Conservation (phyloP, 53 echinoderm and acorn worm genomes). For the Actinopyga echinites region DNA sequence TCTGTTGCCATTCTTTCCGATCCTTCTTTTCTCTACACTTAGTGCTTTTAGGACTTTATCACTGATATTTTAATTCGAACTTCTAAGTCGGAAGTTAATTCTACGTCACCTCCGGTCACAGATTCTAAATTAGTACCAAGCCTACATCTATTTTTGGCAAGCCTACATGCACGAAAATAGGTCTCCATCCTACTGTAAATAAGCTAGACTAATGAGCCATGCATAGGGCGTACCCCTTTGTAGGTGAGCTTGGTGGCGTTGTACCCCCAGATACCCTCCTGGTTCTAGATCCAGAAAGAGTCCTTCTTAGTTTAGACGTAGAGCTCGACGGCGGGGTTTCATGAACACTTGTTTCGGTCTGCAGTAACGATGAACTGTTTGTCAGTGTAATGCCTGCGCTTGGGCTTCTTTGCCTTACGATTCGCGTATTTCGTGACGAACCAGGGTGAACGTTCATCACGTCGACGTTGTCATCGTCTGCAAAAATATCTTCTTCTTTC, state of each 20-base stretch:
- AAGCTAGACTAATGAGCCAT: no score
- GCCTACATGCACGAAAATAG: no score
- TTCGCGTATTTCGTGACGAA: constrained; percentile 11
- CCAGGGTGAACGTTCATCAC: neutral
- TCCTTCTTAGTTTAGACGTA: neutral
- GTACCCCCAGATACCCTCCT: constrained; percentile 12
- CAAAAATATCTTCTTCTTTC: constrained; percentile 7
- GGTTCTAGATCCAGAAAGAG: neutral
- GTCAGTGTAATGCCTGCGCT: neutral
- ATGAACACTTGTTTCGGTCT: neutral
- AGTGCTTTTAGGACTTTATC: no score
- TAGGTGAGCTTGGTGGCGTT: constrained; percentile 31
- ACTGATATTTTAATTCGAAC: no score
- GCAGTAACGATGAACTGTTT: constrained; percentile 1
- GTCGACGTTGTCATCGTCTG: no score
- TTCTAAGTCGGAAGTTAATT: no score
- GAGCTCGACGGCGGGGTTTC: constrained; percentile 6
- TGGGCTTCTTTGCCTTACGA: neutral
- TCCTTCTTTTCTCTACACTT: no score
- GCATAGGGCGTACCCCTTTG: constrained; percentile 9
- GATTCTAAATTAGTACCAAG: no score
- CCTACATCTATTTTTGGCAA: no score
- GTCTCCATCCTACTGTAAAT: no score
- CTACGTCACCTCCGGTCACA: no score
- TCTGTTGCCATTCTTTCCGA: no score